A percentile compares a stretch with the other conserved stretches of the same genome.
Conservation (phyloP, 2,888 invertebrate genomes). For the Coleophora flavipennella region DNA sequence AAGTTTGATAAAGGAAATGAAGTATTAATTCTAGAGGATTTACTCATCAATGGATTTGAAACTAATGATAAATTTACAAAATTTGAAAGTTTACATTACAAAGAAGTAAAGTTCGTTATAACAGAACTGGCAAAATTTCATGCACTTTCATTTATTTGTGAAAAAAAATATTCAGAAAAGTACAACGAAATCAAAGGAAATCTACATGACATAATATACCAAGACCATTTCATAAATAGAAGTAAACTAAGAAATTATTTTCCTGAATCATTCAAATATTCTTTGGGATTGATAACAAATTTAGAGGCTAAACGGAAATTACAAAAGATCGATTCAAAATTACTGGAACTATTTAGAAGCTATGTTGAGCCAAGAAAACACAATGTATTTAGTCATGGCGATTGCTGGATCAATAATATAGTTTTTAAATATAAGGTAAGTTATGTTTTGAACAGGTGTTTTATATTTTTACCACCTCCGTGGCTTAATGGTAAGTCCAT, state of each 20-base stretch:
- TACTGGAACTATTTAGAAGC: conserved; percentile 37
- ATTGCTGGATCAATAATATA: conserved; percentile 55
- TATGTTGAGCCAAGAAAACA: conserved; percentile 33
- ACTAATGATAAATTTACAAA: conserved; percentile 31
- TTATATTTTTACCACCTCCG: no score
- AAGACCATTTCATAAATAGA: conserved; percentile 43
- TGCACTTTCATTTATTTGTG: conserved; percentile 41
- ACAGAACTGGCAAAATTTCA: conserved; percentile 53
- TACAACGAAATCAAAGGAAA: conserved; percentile 26
- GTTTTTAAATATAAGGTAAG: conserved; percentile 40
- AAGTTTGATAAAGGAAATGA: conserved; percentile 37
- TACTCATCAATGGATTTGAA: conserved; percentile 35
- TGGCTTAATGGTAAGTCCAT: no score
- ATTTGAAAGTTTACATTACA: conserved; percentile 31
- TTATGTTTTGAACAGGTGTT: background rate
- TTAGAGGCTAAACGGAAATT: conserved; percentile 32
- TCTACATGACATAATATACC: conserved; percentile 44
- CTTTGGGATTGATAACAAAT: conserved; percentile 35
- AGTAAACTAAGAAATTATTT: conserved; percentile 47
- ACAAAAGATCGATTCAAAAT: conserved; percentile 24
- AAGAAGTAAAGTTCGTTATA: conserved; percentile 32
- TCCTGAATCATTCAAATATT: conserved; percentile 43
- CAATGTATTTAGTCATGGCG: conserved; percentile 56
- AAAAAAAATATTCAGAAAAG: conserved; percentile 24
- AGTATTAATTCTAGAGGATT: conserved; percentile 51